phyloP scores from a whole-genome alignment of 2,113 vertebrate genomes.

The Gobius niger region DNA sequence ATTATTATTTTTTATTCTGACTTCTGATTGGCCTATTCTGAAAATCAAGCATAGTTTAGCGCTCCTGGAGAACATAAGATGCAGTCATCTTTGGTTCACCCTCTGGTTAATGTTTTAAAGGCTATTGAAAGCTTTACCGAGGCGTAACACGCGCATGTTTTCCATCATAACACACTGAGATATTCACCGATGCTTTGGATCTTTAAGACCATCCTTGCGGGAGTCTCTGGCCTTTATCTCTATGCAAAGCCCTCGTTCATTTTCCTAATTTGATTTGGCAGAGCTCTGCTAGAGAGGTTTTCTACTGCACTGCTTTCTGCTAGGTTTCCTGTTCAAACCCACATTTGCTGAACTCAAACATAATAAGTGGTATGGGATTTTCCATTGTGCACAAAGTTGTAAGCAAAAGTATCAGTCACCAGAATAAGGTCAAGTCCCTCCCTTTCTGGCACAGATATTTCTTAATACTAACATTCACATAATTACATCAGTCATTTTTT shows the following conservation, averaged over 20 bases:
- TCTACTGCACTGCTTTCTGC: not conserved
- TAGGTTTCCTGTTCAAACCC: constrained; percentile 7
- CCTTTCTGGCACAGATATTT: not conserved
- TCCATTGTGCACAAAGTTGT: constrained; percentile 25
- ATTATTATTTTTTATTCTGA: not conserved
- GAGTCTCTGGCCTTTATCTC: not conserved
- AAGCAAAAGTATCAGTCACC: not conserved
- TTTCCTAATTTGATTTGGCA: constrained; percentile 16
- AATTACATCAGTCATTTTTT: not conserved
- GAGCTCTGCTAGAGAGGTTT: not conserved
- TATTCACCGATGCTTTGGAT: not conserved
- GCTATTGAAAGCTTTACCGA: not conserved
- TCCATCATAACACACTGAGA: not conserved
- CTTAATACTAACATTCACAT: not conserved
- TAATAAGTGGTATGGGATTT: constrained; percentile 17
- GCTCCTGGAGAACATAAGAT: too few species aligned
- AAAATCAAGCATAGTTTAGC: not conserved
- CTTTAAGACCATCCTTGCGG: not conserved
- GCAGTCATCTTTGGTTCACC: too few species aligned
- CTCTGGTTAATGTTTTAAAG: too few species aligned
- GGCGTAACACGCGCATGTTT: not conserved
- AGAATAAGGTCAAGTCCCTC: not conserved
- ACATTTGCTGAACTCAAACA: constrained; percentile 9
- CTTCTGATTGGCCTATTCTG: not conserved
- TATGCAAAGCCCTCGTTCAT: not conserved